Conservation (phyloP, 2,888 invertebrate genomes). For the Phaedon cochleariae region DNA sequence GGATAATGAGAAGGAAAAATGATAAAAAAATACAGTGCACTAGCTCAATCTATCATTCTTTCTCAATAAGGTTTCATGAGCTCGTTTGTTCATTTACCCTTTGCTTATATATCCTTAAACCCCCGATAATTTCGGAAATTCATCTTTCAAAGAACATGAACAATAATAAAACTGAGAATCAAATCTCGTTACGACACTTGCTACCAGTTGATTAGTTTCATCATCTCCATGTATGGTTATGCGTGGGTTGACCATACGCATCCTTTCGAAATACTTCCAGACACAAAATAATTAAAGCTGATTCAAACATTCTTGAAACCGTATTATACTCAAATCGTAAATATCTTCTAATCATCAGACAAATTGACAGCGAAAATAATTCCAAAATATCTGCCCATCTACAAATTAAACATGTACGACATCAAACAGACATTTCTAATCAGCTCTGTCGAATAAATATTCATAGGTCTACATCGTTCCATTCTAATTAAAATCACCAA, state of each 20-base stretch:
- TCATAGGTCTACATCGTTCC: slow-evolving; percentile 3
- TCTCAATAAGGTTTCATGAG: too few species aligned
- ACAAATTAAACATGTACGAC: slow-evolving; percentile 13
- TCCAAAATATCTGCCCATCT: neutral
- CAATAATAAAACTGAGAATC: too few species aligned
- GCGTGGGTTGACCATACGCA: neutral
- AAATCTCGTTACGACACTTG: too few species aligned
- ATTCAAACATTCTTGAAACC: neutral
- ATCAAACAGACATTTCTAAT: slow-evolving; percentile 11
- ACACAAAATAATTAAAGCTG: neutral
- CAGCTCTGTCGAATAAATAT: slow-evolving; percentile 10
- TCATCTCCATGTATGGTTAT: neutral
- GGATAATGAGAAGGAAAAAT: too few species aligned
- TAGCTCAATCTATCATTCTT: too few species aligned
- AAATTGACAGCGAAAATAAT: slow-evolving; percentile 14
- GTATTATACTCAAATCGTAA: neutral
- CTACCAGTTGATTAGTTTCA: neutral
- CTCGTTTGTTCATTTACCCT: too few species aligned
- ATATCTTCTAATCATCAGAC: slow-evolving; percentile 15
- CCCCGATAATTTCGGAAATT: too few species aligned
- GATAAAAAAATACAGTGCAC: too few species aligned
- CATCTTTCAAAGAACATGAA: too few species aligned
- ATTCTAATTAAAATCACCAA: slow-evolving; percentile 15
- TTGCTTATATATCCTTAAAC: too few species aligned
- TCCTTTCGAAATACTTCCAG: neutral